Evolutionary conservation across 2,113 vertebrate species (phyloP), one percentile per base, ranked within the genome.

Genomic region (Colistium nudipinnis): DNA sequence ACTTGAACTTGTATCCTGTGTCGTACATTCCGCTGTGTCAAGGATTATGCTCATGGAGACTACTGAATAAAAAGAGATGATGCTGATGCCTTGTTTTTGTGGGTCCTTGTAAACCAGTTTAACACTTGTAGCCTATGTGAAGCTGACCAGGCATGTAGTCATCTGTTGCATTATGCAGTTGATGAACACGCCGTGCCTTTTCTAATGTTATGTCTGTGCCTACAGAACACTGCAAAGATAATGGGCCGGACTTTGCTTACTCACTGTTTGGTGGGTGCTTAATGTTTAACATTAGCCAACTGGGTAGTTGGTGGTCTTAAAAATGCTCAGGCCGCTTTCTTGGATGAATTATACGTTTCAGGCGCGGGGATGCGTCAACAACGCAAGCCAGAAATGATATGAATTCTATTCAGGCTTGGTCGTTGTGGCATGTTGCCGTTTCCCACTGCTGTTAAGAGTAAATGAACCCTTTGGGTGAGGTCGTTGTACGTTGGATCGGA

Each of bases 191-290:
- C n/a, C 62, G 43, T 41, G 16, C 33, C 55, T 39, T 47, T 10
- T 1, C 8, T 49, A 4, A 47, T 47, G 28, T 59, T 33, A 47
- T 2, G 13, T 56, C 68, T 70, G 30, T 10, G 22, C 28, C 25
- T 68, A 61, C 51, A 57, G 66, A 72, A 43, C 20, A 52, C 3
- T 20, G 54, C 78, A 57, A 49, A 74, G 84, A 80, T 84, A 76
- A 65, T 38, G 49, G n/a, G 28, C 9, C 8, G 54, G 65, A 65
- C 70, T 82, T 77, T 86, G 81, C 66, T 76, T 70, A 51, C 67
- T 75, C 76, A 82, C 31, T 39, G 19, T 49, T 22, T 22, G 45
- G 63, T 60, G 30, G 49, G 2, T 13, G 70, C 41, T 82, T 86
- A 73, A 74, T 82, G 70, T 73, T 80, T 76, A 77, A 81, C 62